Percentiles rank a stretch among this genome's conserved stretches.
Evolutionary conservation across 2,888 invertebrate species (phyloP).

Genomic region (Cheiracanthium punctorium): DNA sequence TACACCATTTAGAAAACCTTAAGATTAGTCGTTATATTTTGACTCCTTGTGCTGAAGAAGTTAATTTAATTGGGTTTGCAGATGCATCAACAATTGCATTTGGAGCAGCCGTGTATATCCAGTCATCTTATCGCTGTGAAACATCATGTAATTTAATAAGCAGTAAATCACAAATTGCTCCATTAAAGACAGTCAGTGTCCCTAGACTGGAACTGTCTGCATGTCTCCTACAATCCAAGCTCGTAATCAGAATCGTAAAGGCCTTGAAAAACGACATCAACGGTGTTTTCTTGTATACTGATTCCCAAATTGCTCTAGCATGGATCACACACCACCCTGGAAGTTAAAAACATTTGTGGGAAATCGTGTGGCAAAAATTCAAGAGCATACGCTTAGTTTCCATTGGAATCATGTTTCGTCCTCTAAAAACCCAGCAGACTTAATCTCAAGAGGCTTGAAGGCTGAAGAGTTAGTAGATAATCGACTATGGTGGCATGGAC

Average conservation of each 20-base stretch:
- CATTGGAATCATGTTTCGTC: constrained; percentile 22
- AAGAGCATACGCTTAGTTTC: neutral
- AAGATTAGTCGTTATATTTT: neutral
- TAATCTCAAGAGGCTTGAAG: neutral
- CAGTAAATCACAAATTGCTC: constrained; percentile 72
- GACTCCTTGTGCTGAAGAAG: too few relatives aligned
- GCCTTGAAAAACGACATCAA: neutral
- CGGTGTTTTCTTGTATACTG: neutral
- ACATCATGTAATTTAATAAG: constrained; percentile 27
- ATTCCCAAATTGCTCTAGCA: constrained; percentile 14
- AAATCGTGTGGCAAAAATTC: neutral
- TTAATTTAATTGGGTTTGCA: neutral
- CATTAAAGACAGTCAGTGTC: constrained; percentile 70
- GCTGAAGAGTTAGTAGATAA: neutral
- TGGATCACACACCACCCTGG: neutral
- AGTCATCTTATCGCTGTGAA: neutral
- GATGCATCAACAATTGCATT: constrained; percentile 21
- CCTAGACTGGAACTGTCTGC: constrained; percentile 72
- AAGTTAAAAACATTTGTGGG: constrained; percentile 19
- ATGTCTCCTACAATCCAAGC: constrained; percentile 28
- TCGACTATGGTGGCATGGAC: neutral
- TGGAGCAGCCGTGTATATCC: constrained; percentile 7
- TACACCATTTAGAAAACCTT: neutral
- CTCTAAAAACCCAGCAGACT: neutral
- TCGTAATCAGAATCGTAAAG: neutral